phyloP scores from a whole-genome alignment of 2,113 vertebrate genomes.

The Butastur rufipennis region DNA sequence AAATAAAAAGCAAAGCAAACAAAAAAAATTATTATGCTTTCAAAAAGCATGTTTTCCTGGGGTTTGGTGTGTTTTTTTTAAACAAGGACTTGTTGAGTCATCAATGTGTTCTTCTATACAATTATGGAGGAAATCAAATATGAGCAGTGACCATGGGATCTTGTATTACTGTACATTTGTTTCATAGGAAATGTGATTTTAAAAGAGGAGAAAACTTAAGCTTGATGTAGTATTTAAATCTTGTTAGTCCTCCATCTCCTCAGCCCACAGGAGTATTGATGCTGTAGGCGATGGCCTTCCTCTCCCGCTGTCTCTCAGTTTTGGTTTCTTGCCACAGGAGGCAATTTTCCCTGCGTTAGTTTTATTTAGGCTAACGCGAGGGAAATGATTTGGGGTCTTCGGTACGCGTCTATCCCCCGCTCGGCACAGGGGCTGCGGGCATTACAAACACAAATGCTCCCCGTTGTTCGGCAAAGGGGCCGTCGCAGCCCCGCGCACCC shows the following conservation, averaged over 20 bases:
- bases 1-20: background rate
- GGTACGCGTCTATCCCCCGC: rapidly evolving
- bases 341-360: background rate
- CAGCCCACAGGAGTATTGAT: background rate
- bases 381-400: background rate
- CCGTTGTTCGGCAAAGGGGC: background rate
- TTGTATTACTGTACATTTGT: background rate
- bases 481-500: rapidly evolving
- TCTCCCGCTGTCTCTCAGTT: background rate
- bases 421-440: background rate
- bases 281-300: background rate
- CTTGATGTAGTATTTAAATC: slow-evolving; percentile 11
- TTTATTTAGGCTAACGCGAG: background rate
- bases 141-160: background rate
- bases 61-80: background rate
- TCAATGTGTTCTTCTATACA: slow-evolving; percentile 2
- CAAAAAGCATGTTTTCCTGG: background rate
- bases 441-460: rapidly evolving
- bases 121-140: slow-evolving; percentile 30
- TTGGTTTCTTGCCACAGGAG: background rate
- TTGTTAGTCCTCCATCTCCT: slow-evolving; percentile 25
- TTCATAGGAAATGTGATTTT: slow-evolving; percentile 7
- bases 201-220: slow-evolving; percentile 7
- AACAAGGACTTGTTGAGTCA: slow-evolving; percentile 38
- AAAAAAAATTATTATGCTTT: background rate